These are phyloP conservation scores for Dasyprocta punctata DNA, from an alignment of 2,113 vertebrate genomes.

Conservation along the genomic window DNA sequence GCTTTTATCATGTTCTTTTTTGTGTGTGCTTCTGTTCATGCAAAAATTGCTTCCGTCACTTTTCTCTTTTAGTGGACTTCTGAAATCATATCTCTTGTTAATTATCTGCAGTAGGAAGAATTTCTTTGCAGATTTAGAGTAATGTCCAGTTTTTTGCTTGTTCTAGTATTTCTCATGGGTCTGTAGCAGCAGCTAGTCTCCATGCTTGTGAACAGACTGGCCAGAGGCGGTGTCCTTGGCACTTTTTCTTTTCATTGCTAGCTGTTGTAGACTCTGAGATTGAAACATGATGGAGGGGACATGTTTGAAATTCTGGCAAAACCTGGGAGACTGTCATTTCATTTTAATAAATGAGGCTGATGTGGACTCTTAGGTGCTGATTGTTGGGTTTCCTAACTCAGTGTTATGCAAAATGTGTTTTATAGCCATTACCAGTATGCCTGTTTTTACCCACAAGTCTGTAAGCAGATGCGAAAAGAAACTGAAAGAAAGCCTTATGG, in stretches of 20 bases:
- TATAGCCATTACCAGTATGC: neutral
- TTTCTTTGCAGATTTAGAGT: neutral
- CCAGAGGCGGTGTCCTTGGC: neutral
- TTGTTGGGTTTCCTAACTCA: neutral
- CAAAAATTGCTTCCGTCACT: neutral
- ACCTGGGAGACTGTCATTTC: neutral
- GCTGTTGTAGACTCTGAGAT: neutral
- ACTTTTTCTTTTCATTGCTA: neutral
- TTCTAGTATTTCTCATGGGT: neutral
- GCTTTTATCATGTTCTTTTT: neutral
- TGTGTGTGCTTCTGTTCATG: neutral
- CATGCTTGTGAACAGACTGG: neutral
- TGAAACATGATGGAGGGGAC: neutral
- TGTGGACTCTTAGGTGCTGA: neutral
- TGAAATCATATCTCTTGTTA: conserved; percentile 3
- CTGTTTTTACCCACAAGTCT: neutral
- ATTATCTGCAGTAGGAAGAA: neutral
- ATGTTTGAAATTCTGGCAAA: neutral
- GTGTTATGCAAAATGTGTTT: neutral
- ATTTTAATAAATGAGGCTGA: neutral
- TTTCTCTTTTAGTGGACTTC: conserved; percentile 2
- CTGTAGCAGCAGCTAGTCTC: neutral
- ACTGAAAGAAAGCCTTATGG: neutral
- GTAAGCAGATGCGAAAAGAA: neutral
- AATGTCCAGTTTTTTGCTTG: neutral